Evolutionary conservation across 2,888 invertebrate species (phyloP), one percentile per base, ranked within the genome.

Genomic region (Sinodicranocentrus sp.): DNA sequence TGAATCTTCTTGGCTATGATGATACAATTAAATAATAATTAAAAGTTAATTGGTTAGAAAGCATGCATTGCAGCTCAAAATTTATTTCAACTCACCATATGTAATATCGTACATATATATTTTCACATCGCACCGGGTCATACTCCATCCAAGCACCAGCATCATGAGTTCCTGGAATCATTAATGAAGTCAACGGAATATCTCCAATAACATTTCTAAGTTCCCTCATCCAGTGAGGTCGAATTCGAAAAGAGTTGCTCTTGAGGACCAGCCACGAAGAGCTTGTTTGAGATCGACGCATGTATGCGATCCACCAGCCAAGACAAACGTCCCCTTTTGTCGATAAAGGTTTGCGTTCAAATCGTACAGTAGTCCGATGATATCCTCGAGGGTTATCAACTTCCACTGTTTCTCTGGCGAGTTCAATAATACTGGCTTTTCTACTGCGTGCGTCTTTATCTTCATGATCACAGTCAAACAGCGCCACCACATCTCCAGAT

Each of bases 1-100:
- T 89, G 94, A 94, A 82, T 95, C 93, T 90, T 96, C 95, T 90
- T 96, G 96, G 48, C 93, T 93, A 65, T 92, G 89, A 52, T 19
- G 3, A 10, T 19, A n/a, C n/a, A n/a, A n/a, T n/a, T n/a, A n/a
- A n/a, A n/a, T n/a, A n/a, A n/a, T n/a, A n/a, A n/a, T n/a, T n/a
- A n/a, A n/a, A n/a, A n/a, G n/a, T n/a, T n/a, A n/a, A n/a, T n/a
- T n/a, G n/a, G n/a, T n/a, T n/a, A n/a, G n/a, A n/a, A n/a, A n/a
- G n/a, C n/a, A n/a, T n/a, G n/a, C n/a, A n/a, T n/a, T n/a, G n/a
- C 43, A 10, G 6, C 6, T 43, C 43, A 43, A 6, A 43, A 10
- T 43, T 43, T 43, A 6, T 43, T 52, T 25, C 3, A n/a, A n/a
- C 75, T 75, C 25, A 86, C 86, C 85, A 88, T 19, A 86, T 87